phyloP scores from a whole-genome alignment of 2,797 vertebrate genomes.

The Sebastes taczanowskii region DNA sequence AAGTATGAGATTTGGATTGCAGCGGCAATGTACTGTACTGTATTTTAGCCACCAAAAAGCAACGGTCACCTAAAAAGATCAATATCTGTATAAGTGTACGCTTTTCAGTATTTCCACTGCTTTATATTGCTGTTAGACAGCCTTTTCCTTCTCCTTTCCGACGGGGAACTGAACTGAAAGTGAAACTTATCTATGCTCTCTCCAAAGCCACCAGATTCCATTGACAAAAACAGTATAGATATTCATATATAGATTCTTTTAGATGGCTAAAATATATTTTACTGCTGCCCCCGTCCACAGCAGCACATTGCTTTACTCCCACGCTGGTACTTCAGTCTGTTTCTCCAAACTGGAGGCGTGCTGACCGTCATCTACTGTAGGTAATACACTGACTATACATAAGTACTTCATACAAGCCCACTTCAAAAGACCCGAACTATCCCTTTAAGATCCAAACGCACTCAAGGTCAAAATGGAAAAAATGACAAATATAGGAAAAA shows the following conservation, averaged over 20 bases:
- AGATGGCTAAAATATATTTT: no score
- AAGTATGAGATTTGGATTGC: no score
- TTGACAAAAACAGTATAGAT: not conserved
- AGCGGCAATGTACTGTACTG: no score
- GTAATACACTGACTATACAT: not conserved
- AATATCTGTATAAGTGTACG: no score
- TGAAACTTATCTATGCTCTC: not conserved
- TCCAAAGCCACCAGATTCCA: rapidly evolving
- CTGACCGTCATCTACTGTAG: not conserved
- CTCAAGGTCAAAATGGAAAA: not conserved
- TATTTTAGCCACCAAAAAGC: no score
- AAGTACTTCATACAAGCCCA: not conserved
- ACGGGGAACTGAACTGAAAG: not conserved
- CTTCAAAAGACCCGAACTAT: no score
- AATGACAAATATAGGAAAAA: not conserved
- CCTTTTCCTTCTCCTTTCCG: not conserved
- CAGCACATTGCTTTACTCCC: no score
- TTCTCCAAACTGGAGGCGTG: no score
- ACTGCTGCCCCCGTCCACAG: not conserved
- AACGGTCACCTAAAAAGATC: no score
- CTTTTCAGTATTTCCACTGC: not conserved
- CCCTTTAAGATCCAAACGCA: not conserved
- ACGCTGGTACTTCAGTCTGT: no score
- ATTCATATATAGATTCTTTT: no score
- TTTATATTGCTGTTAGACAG: not conserved